Evolutionary conservation across 2,797 vertebrate species (phyloP), one percentile per base, ranked within the genome.

Genomic region (Xiphophorus birchmanni): DNA sequence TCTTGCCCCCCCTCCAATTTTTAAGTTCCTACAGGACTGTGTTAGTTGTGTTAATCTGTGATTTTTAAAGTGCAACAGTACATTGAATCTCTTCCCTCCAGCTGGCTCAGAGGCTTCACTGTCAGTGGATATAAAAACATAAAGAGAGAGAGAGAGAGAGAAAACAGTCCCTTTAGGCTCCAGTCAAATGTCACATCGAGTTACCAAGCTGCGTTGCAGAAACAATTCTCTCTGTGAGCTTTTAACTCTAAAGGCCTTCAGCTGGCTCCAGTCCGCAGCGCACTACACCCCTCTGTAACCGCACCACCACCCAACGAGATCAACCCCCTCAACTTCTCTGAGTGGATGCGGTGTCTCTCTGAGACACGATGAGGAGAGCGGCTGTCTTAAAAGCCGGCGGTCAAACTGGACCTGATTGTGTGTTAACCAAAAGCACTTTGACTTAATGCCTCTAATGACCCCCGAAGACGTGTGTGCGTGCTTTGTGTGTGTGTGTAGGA

Each of bases 181-280:
- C 80, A 76, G 37, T 47, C 8, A 83, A 54, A 83, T 83, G 82
- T 86, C 86, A 75, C 74, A 26, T 76, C 26, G 29, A n/a, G 72
- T 92, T 72, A 82, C 44, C 21, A 15, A 77, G 73, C n/a, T 58
- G 54, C 21, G 21, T 26, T 23, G 54, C 44, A 81, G 78, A 48
- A 67, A 17, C 73, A 54, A 17, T 67, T 74, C 67, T 84, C 63
- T 71, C 67, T 13, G 1, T 26, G 67, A 71, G 67, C 40, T 71
- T 47, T 5, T 15, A 18, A 26, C 23, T 23, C 11, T 6, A 21
- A 58, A 32, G 10, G 56, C 42, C 40, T 60, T 32, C 9, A 47
- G 37, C 54, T 44, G 37, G 23, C 40, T 76, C 32, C 54, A 45
- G 47, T 74, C 47, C 10, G 11, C 73, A 11, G 29, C 35, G 10